Conservation (phyloP, 2,888 invertebrate genomes). For the Ceriagrion tenellum region DNA sequence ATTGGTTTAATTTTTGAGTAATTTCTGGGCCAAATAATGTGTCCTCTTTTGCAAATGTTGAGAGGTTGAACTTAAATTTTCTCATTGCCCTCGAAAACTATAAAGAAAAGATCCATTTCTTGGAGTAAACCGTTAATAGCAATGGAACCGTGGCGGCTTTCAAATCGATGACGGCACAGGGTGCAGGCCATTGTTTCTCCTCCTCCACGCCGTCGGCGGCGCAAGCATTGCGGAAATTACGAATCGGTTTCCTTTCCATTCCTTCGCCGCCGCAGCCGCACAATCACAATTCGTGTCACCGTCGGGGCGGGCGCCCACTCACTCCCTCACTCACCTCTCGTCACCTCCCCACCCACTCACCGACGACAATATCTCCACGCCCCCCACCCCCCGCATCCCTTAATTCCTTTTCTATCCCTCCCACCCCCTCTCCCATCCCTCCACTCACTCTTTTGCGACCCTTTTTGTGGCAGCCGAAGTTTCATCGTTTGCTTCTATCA, state of each 20-base stretch:
- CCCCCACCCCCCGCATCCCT: constrained; percentile 71
- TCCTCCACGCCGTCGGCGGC: not conserved
- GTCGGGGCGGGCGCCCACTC: too few species aligned
- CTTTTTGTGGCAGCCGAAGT: constrained; percentile 69
- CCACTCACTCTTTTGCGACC: constrained; percentile 71
- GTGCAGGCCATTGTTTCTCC: not conserved
- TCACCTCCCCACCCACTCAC: constrained; percentile 63
- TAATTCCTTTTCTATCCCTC: constrained; percentile 70
- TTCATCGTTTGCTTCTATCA: constrained; percentile 67
- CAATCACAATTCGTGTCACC: constrained; percentile 48
- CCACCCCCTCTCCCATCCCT: constrained; percentile 57
- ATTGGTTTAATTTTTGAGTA: too few species aligned
- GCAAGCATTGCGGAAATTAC: constrained; percentile 50
- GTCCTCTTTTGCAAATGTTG: too few species aligned
- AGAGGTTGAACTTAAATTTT: too few species aligned
- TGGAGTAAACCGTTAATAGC: not conserved
- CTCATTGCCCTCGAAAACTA: too few species aligned
- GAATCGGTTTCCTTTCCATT: constrained; percentile 48
- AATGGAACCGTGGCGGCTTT: not conserved
- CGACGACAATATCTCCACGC: constrained; percentile 68
- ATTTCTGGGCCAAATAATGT: too few species aligned
- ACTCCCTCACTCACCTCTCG: not conserved
- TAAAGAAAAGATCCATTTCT: too few species aligned
- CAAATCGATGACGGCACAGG: not conserved
- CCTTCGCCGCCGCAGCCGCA: not conserved